Evolutionary conservation across 2,113 vertebrate genomes (phyloP).

Genomic region (Elephas maximus): DNA sequence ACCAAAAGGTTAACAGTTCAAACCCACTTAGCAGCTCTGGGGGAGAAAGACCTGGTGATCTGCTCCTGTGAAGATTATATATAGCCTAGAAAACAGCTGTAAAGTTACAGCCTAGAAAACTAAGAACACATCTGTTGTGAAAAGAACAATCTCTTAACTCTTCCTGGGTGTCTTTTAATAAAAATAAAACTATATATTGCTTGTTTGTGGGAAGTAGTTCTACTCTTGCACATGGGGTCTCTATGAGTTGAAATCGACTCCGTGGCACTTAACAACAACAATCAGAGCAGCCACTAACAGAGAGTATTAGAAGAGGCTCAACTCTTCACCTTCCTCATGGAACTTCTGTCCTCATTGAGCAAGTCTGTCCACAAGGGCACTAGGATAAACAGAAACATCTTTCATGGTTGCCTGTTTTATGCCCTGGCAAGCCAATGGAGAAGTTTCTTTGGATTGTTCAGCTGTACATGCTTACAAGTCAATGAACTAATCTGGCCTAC

Average conservation of each 20-base stretch:
- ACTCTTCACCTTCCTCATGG: not conserved
- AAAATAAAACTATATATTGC: constrained; percentile 57
- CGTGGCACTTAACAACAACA: not conserved
- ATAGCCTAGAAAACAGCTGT: not conserved
- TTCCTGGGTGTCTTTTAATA: constrained; percentile 57
- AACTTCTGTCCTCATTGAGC: not conserved
- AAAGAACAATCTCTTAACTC: constrained; percentile 55
- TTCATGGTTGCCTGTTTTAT: not conserved
- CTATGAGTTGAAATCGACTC: not conserved
- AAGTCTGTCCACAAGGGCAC: not conserved
- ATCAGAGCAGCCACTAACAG: not conserved
- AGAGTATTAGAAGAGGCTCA: not conserved
- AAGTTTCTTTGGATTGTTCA: not conserved
- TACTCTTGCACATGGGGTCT: not conserved
- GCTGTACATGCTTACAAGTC: constrained; percentile 20
- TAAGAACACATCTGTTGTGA: constrained; percentile 45
- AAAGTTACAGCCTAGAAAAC: not conserved
- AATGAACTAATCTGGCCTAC: not conserved
- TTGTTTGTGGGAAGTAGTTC: constrained; percentile 50
- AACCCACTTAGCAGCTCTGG: not conserved
- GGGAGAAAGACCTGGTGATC: not conserved
- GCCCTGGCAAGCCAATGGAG: not conserved
- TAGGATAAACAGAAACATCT: not conserved
- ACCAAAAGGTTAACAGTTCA: not conserved
- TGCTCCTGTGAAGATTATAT: not conserved